phyloP scores from a whole-genome alignment of 2,113 vertebrate genomes.

The Phaetusa simplex region DNA sequence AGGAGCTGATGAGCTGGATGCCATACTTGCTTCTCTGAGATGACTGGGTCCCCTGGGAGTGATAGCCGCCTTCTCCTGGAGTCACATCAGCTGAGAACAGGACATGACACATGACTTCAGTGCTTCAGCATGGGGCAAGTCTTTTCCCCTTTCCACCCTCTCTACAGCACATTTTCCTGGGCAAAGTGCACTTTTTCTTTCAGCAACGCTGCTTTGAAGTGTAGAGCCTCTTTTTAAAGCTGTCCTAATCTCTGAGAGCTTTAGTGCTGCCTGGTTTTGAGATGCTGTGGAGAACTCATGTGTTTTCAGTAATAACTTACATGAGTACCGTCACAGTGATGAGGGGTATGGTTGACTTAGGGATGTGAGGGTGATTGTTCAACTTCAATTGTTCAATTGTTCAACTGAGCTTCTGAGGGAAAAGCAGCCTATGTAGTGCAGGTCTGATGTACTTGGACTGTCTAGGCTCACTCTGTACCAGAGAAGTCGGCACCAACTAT shows the following conservation, averaged over 20 bases:
- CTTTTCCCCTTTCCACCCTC: not conserved
- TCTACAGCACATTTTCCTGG: not conserved
- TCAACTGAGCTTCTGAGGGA: not conserved
- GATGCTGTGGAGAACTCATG: not conserved
- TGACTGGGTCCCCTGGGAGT: not conserved
- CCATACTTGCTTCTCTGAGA: not conserved
- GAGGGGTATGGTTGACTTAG: not conserved
- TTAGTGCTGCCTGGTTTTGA: not conserved
- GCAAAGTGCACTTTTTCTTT: not conserved
- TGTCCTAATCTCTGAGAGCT: not conserved
- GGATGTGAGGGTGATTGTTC: not conserved
- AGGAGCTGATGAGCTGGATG: not conserved
- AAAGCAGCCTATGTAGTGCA: not conserved
- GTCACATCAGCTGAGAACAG: not conserved
- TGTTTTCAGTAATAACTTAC: not conserved
- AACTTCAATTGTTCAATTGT: not conserved
- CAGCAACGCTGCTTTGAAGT: not conserved
- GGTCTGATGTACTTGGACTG: not conserved
- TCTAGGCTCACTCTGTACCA: too few species aligned
- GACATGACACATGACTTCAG: not conserved
- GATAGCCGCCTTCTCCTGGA: not conserved
- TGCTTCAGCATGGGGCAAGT: accelerated
- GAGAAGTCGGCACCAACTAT: not conserved
- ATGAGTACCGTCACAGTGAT: not conserved
- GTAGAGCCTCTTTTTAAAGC: not conserved